Evolutionary conservation across 1,140 invertebrate species (phyloP), one percentile per base, ranked within the genome.

Genomic region (Heliconius himera): DNA sequence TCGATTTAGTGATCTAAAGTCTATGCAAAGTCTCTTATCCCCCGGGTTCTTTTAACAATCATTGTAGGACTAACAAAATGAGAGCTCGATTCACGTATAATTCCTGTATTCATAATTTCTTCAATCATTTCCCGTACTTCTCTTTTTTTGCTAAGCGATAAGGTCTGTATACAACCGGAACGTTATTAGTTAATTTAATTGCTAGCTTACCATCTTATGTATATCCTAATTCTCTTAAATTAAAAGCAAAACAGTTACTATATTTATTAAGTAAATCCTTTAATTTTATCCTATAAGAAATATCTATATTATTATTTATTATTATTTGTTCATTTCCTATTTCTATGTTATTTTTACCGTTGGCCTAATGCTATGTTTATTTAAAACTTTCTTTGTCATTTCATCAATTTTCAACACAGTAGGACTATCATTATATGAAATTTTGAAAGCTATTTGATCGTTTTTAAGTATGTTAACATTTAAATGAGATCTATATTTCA

Each of bases 81-180:
- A 8, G 36, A 73, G n/a, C 18, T n/a, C n/a, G 71, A 73, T 73
- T 73, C 71, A 22, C 38, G 71, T 46, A 73, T 73, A 13, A 73
- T 73, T n/a, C 20, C 20, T 22, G 71, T 6, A 9, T n/a, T 22
- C 38, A 73, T 46, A 41, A 73, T 73, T 36, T 73, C 71, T 5
- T 73, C 20, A 73, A 73, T 22, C 38, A 41, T 73, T 46, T 46
- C 20, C 26, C 38, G 29, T 26, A 73, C 71, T 46, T 46, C 71
- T 46, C 6, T 73, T 46, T 46, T 46, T 26, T 73, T n/a, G 8
- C 1, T n/a, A 56, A n/a, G 8, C 8, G 54, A 56, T 8, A 56
- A 8, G 71, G 71, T 73, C 71, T 46, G 46, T 73, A 73, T 46
- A 73, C 71, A 5, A 73, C 33, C 8, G 71, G 71, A 6, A 11